Conservation (phyloP, 2,113 vertebrate species). For the Siphamia tubifer region DNA sequence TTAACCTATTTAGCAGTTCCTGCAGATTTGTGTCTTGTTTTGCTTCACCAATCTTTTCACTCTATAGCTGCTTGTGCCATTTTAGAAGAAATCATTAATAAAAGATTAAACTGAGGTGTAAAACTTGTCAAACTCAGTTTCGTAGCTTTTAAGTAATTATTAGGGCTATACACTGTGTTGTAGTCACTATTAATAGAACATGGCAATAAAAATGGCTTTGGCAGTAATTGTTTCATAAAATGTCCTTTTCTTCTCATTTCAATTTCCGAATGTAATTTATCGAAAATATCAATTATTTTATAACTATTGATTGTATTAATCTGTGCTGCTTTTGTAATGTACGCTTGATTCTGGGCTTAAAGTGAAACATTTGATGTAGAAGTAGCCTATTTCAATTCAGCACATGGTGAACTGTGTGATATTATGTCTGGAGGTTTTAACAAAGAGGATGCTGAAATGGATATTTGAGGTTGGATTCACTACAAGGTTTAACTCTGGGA, state of each 20-base stretch:
- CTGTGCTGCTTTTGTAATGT: conserved; percentile 59
- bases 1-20: conserved; percentile 48
- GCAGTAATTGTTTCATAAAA: conserved; percentile 17
- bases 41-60: conserved; percentile 36
- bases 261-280: background rate
- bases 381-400: background rate
- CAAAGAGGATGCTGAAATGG: too few relatives aligned
- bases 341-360: conserved; percentile 69
- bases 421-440: too few relatives aligned
- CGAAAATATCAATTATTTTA: background rate
- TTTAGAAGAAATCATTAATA: conserved; percentile 5
- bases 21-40: conserved; percentile 44
- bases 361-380: conserved; percentile 77
- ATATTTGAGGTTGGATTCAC: too few relatives aligned
- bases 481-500: too few relatives aligned
- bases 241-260: background rate
- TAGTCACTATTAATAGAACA: conserved; percentile 24
- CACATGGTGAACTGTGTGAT: too few relatives aligned
- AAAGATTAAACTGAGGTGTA: conserved; percentile 19
- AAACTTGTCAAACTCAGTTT: conserved; percentile 14
- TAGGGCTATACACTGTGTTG: conserved; percentile 10
- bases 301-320: background rate
- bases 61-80: conserved; percentile 29
- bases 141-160: conserved; percentile 14
- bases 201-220: conserved; percentile 58